A percentile compares a stretch with the other conserved stretches of the same genome.
phyloP scores from a whole-genome alignment of 2,113 vertebrate genomes.

The Diglossa brunneiventris region DNA sequence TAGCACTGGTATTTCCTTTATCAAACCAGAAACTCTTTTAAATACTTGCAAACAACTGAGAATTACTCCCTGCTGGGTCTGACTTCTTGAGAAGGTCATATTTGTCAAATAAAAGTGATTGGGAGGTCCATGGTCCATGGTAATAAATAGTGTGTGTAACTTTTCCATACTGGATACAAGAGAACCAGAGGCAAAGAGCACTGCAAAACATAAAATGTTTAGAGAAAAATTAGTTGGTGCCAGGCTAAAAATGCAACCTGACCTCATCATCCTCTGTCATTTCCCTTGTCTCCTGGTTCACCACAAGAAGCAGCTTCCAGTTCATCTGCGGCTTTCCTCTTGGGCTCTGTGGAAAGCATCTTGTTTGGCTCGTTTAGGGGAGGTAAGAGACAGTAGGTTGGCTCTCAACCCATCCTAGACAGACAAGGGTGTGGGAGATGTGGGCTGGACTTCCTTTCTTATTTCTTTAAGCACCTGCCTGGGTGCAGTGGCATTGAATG shows the following conservation, averaged over 20 bases:
- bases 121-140: neutral
- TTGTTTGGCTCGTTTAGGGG: neutral
- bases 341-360: neutral
- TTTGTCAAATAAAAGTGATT: neutral
- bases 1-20: neutral
- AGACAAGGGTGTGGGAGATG: neutral
- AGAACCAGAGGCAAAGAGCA: neutral
- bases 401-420: neutral
- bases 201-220: neutral
- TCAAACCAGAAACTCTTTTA: neutral
- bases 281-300: neutral
- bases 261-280: neutral
- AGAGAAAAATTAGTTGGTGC: neutral
- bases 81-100: neutral
- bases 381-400: neutral
- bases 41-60: neutral
- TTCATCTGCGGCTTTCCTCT: neutral
- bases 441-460: neutral
- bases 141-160: neutral
- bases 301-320: neutral
- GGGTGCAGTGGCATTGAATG: neutral
- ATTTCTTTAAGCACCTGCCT: neutral
- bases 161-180: neutral
- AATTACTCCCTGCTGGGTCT: neutral
- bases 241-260: neutral